Percentiles rank a stretch among this genome's conserved stretches.
Evolutionary conservation across 1,140 invertebrate species (phyloP).

Genomic region (Harpegnathos saltator): DNA sequence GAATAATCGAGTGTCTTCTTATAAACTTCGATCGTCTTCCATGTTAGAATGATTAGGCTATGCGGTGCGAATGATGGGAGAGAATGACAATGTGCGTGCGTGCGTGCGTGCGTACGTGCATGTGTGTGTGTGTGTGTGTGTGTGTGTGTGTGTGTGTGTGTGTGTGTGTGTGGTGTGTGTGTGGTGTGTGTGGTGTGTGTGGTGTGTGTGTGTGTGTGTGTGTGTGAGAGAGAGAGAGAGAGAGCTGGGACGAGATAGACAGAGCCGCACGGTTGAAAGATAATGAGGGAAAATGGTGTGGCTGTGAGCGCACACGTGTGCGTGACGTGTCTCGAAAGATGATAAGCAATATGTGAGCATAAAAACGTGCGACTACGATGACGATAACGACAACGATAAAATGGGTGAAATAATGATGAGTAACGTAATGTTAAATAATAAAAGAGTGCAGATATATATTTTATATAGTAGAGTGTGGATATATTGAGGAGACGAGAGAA

Average conservation of each 20-base stretch:
- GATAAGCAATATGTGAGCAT: conserved; percentile 15
- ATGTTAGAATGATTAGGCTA: conserved; percentile 62
- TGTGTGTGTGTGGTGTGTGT: too few relatives aligned
- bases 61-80: conserved; percentile 15
- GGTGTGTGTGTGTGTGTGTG: too few relatives aligned
- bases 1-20: conserved; percentile 58
- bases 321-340: conserved; percentile 7
- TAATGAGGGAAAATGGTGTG: conserved; percentile 69
- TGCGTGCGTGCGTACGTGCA: too few relatives aligned
- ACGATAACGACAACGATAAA: too few relatives aligned
- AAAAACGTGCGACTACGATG: too few relatives aligned
- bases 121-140: too few relatives aligned
- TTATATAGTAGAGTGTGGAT: conserved; percentile 10
- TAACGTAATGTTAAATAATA: too few relatives aligned
- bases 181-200: too few relatives aligned
- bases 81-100: conserved; percentile 59
- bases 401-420: too few relatives aligned
- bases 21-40: conserved; percentile 79
- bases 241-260: not conserved
- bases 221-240: conserved; percentile 32
- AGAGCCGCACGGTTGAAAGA: conserved; percentile 50
- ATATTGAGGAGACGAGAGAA: not conserved
- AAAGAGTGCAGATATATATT: conserved; percentile 38
- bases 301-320: not conserved
- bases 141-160: too few relatives aligned